Base-by-base conservation (phyloP, 1,140 invertebrate species). In the Tetramorium alpestre region DNA sequence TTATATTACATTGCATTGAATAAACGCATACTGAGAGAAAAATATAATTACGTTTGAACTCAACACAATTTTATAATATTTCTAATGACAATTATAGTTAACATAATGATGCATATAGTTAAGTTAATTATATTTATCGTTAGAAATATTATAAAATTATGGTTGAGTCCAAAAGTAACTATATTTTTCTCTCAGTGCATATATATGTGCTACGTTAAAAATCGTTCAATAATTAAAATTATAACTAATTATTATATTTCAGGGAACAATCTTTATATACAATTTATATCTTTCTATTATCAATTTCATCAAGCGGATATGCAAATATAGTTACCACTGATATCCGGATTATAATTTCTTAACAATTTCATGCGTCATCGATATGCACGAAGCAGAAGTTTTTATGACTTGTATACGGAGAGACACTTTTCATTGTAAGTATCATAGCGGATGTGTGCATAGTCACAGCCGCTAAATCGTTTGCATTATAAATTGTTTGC, bases 371-470 rank as follows among this genome's bases (percentile, higher is more conserved):
- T 47, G 44, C 5, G 65, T 7, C n/a, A 49, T 56, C n/a, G 56
- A 75, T 25, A 62, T 75, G 25, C 54, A 65, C 22, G 16, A 67
- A 10, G 6, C 18, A 65, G 16, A 85, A 62, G 22, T 28, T 65
- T 77, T 78, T 38, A 65, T 75, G n/a, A 77, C 16, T 16, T 78
- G 8, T 18, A 65, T 67, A 65, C 22, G 22, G 28, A 22, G 16
- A 81, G 41, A 86, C 28, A 49, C 38, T 81, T 76, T 49, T 54
- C 51, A 80, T 67, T 69, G 47, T 58, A 54, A 80, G 38, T 54
- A 80, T 80, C 13, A 18, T 67, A 69, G 54, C n/a, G 33, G 28
- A 41, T n/a, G 2, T 67, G 18, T 67, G 18, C 13, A 41, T 16
- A 18, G 62, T 33, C 33, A 51, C 33, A 13, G 49, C 7, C 0